These are phyloP conservation scores for Acleris emargana DNA, from an alignment of 2,888 invertebrate species.

Conservation along the genomic window DNA sequence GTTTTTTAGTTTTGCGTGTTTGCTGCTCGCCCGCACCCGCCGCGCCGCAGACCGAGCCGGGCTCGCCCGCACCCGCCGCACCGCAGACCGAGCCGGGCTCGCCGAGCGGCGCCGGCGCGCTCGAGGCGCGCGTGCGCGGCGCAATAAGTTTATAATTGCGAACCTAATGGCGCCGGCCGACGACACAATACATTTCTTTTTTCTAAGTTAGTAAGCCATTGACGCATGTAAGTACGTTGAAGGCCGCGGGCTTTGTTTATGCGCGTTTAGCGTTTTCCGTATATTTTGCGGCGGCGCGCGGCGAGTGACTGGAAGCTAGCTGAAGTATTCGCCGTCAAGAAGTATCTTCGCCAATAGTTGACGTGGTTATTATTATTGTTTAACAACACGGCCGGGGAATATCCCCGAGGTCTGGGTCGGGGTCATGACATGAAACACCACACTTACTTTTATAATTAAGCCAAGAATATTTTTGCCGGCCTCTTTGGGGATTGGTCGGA, in stretches of 20 bases:
- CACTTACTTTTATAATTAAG: no score
- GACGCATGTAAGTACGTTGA: constrained; percentile 10
- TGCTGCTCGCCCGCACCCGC: no score
- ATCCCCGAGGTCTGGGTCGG: no score
- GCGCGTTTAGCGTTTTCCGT: neutral
- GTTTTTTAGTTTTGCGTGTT: neutral
- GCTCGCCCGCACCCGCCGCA: neutral
- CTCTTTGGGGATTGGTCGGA: no score
- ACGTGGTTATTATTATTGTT: no score
- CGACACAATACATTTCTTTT: neutral
- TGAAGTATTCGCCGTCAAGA: no score
- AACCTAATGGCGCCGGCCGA: neutral
- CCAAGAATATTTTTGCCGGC: no score
- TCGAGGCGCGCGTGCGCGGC: neutral
- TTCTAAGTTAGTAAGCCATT: constrained; percentile 13
- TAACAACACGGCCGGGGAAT: no score
- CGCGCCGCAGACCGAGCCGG: no score
- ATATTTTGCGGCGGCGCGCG: neutral
- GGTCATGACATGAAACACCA: no score
- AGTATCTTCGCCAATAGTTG: no score
- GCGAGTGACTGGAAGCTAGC: neutral
- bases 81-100: neutral
- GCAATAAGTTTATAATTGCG: neutral
- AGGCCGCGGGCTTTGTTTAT: constrained; percentile 2
- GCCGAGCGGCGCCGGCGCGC: constrained; percentile 42